Conservation (phyloP, 2,113 vertebrate species). For the Puntigrus tetrazona region DNA sequence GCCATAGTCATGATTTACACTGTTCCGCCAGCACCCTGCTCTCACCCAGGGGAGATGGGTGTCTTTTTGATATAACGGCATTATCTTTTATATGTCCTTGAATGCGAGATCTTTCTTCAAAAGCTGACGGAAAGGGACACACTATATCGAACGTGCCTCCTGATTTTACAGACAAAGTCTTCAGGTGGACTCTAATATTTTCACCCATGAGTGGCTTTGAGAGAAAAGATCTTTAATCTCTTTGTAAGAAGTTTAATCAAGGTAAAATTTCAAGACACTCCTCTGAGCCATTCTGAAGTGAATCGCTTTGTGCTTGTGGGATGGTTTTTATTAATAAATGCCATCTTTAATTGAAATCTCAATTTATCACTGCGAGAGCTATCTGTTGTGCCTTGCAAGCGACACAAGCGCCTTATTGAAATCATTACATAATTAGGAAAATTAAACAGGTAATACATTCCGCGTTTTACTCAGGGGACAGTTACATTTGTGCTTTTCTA, state of each 20-base stretch:
- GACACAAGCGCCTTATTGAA: constrained; percentile 62
- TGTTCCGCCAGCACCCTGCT: constrained; percentile 61
- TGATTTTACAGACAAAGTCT: constrained; percentile 1
- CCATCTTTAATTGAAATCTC: constrained; percentile 73
- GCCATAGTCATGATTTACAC: constrained; percentile 76
- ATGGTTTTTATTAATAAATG: constrained; percentile 63
- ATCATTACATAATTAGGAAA: constrained; percentile 70
- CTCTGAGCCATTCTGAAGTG: constrained; percentile 42
- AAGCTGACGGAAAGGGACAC: constrained; percentile 10
- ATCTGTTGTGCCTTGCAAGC: constrained; percentile 59
- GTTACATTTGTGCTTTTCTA: constrained; percentile 62
- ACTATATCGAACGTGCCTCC: constrained; percentile 26
- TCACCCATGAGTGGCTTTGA: neutral
- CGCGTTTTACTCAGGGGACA: constrained; percentile 53
- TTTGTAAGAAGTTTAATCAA: constrained; percentile 46
- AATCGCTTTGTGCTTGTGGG: constrained; percentile 49
- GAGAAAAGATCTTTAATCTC: neutral
- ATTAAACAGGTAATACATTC: constrained; percentile 70
- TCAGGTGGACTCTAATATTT: neutral
- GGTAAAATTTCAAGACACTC: constrained; percentile 68
- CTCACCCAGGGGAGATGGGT: constrained; percentile 63
- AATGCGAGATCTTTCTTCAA: constrained; percentile 35
- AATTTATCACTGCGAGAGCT: constrained; percentile 63
- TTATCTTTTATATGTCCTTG: constrained; percentile 67
- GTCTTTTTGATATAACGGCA: constrained; percentile 52